These are phyloP conservation scores for Mesocricetus auratus DNA, from an alignment of 2,113 vertebrate species.

Conservation along the genomic window DNA sequence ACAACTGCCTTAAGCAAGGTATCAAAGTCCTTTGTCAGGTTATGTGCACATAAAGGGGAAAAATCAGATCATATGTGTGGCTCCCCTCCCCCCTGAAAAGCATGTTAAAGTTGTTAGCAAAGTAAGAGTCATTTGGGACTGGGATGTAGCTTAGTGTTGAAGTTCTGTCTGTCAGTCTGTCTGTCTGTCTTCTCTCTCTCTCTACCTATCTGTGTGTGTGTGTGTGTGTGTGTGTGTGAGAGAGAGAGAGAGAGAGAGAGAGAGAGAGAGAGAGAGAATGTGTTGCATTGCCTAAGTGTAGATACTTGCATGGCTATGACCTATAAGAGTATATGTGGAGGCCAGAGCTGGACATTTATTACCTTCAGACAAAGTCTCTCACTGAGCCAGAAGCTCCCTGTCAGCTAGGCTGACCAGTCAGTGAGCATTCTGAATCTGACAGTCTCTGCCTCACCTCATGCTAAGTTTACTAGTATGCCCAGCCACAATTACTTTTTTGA, in stretches of 20 bases:
- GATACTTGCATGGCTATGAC: too few species aligned
- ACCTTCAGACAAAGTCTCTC: too few species aligned
- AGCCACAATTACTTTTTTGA: neutral
- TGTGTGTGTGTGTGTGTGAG: neutral
- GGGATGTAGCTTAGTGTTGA: neutral
- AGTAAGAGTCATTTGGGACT: neutral
- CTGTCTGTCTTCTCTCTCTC: too few species aligned
- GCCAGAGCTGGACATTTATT: neutral
- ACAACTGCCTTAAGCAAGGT: constrained; percentile 57
- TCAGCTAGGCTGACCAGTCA: neutral
- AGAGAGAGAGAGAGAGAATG: too few species aligned
- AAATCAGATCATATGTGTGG: neutral
- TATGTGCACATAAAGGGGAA: neutral
- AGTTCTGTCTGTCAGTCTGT: too few species aligned
- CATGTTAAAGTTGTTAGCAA: neutral
- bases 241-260: too few species aligned
- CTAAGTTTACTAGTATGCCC: neutral
- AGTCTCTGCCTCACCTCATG: neutral
- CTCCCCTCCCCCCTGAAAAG: neutral
- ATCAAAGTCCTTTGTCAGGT: constrained; percentile 7
- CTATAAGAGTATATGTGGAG: too few species aligned
- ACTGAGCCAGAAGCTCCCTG: neutral
- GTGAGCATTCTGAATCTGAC: neutral
- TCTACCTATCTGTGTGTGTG: neutral
- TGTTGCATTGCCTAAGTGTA: neutral